phyloP scores from a whole-genome alignment of 2,888 invertebrate species.

The Leptinotarsa rubiginosa region DNA sequence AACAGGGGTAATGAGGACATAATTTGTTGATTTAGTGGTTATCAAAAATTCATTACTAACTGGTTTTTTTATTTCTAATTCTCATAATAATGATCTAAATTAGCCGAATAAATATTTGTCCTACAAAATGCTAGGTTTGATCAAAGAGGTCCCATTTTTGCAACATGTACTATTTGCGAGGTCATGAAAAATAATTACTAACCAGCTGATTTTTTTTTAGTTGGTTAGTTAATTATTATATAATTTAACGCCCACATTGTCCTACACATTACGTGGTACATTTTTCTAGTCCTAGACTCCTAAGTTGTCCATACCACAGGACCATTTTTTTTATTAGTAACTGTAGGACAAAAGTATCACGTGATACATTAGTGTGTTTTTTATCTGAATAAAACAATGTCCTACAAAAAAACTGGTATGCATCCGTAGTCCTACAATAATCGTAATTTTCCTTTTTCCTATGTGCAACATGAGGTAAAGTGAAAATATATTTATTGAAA shows the following conservation, averaged over 20 bases:
- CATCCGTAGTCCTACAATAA: slow-evolving; percentile 17
- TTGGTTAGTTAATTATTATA: slow-evolving; percentile 26
- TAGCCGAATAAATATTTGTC: too few species aligned
- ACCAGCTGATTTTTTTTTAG: slow-evolving; percentile 28
- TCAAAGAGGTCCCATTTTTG: slow-evolving; percentile 13
- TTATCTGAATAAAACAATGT: slow-evolving; percentile 32
- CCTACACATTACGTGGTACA: slow-evolving; percentile 31
- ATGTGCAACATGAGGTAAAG: slow-evolving; percentile 14
- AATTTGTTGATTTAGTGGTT: slow-evolving; percentile 7
- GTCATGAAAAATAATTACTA: slow-evolving; percentile 29
- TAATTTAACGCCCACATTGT: slow-evolving; percentile 31
- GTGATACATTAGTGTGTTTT: slow-evolving; percentile 22
- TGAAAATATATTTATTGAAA: slow-evolving; percentile 23
- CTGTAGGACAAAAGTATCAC: slow-evolving; percentile 28
- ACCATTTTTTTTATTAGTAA: slow-evolving; percentile 32
- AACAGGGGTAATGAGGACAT: neutral
- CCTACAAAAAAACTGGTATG: slow-evolving; percentile 32
- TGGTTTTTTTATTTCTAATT: neutral
- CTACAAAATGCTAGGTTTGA: slow-evolving; percentile 28
- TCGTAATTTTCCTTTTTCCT: slow-evolving; percentile 17
- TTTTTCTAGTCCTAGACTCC: slow-evolving; percentile 35
- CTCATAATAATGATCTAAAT: neutral
- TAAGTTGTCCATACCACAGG: slow-evolving; percentile 29
- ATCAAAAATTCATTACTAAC: neutral
- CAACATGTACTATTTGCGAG: slow-evolving; percentile 25